These are phyloP conservation scores for Petrocephalus sullivani DNA, from an alignment of 2,797 vertebrate genomes.

Conservation along the genomic window DNA sequence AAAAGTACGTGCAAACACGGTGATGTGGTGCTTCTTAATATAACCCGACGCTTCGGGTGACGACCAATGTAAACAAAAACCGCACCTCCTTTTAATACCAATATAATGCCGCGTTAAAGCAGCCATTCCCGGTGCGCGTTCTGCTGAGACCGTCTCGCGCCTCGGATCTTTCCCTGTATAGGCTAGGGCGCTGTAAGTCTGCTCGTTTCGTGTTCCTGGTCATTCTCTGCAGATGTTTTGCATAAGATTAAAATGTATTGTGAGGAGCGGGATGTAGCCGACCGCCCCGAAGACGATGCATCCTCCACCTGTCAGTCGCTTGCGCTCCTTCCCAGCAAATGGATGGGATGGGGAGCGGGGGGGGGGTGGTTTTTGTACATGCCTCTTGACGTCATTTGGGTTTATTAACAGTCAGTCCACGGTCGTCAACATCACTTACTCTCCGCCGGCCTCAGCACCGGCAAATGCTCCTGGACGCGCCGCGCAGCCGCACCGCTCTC, in stretches of 20 bases:
- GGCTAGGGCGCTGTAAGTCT: not conserved
- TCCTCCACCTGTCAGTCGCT: not conserved
- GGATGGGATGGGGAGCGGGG: not conserved
- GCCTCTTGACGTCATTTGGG: constrained; percentile 52
- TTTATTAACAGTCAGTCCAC: constrained; percentile 52
- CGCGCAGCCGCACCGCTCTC: constrained; percentile 45
- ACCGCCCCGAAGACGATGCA: not conserved
- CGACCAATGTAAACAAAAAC: not conserved
- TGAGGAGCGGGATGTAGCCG: not conserved
- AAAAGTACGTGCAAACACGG: not conserved
- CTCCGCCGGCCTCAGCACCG: constrained; percentile 27
- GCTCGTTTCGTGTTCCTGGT: not conserved
- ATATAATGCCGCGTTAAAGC: not conserved
- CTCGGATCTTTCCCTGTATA: not conserved
- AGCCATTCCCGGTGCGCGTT: not conserved
- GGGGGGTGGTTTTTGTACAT: constrained; percentile 13
- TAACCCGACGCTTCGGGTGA: not conserved
- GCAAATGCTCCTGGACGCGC: constrained; percentile 47
- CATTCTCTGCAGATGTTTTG: not conserved
- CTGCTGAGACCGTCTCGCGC: not conserved
- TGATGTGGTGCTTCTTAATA: not conserved
- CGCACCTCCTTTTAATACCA: not conserved
- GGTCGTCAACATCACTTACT: constrained; percentile 35
- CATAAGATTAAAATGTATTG: not conserved
- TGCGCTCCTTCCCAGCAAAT: constrained; percentile 2